Conservation (phyloP, 2,888 invertebrate species). For the Onchidella celtica region DNA sequence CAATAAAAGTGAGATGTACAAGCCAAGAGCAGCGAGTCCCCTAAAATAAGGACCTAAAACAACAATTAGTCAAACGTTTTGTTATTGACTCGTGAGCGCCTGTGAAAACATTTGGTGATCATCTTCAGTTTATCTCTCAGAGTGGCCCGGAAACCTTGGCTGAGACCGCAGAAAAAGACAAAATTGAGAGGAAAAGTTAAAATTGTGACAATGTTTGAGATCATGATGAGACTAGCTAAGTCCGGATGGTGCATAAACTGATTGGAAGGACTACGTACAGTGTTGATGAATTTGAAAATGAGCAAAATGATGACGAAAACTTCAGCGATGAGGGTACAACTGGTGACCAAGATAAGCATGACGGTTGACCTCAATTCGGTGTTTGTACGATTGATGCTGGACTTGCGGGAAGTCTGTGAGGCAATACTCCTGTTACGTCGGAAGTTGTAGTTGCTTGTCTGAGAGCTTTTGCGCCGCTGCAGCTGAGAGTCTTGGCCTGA, state of each 20-base stretch:
- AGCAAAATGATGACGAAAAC: conserved; percentile 31
- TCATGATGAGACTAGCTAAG: background rate
- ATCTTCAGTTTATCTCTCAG: background rate
- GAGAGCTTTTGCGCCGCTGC: background rate
- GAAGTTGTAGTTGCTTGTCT: background rate
- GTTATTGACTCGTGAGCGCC: too few relatives aligned
- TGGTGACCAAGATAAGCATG: conserved; percentile 37
- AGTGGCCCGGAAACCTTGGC: conserved; percentile 17
- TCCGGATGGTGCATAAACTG: background rate
- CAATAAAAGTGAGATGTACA: too few relatives aligned
- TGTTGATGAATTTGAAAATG: background rate
- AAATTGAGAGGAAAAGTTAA: conserved; percentile 37
- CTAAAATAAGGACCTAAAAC: too few relatives aligned
- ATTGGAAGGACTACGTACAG: background rate
- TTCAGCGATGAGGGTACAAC: conserved; percentile 37
- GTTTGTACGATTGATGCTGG: background rate
- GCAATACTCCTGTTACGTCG: background rate
- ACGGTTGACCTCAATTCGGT: conserved; percentile 30
- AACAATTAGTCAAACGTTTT: too few relatives aligned
- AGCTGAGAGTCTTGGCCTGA: background rate
- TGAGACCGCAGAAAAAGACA: conserved; percentile 37
- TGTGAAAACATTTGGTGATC: background rate
- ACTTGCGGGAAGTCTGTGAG: background rate
- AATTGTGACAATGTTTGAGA: conserved; percentile 20
- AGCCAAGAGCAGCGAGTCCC: too few relatives aligned